Conservation (phyloP, 2,113 vertebrate genomes). For the Lucifuga dentata region DNA sequence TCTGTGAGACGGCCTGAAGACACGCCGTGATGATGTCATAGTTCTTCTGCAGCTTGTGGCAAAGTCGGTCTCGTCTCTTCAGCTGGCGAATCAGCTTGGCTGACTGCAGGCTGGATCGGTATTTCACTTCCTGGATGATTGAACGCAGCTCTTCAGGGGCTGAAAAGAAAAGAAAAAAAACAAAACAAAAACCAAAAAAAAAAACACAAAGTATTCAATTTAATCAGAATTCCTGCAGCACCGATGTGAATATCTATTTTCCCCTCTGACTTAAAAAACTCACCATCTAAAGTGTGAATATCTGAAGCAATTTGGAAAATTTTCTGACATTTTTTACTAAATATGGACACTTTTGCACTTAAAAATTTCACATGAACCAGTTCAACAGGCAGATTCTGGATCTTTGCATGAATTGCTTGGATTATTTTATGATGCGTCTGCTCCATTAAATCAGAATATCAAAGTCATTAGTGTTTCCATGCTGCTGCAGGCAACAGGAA, state of each 20-base stretch:
- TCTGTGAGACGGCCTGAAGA: conserved; percentile 94
- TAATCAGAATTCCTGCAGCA: neutral
- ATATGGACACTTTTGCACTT: too few species aligned
- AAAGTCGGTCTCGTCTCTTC: conserved; percentile 90
- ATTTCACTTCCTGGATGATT: conserved; percentile 89
- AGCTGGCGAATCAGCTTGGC: conserved; percentile 93
- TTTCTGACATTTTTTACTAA: too few species aligned
- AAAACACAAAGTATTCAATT: neutral
- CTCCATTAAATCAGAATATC: conserved; percentile 8
- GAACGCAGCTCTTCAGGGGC: conserved; percentile 85
- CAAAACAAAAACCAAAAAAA: neutral
- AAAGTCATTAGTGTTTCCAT: conserved; percentile 27
- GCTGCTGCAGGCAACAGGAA: conserved; percentile 41
- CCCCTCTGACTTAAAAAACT: too few species aligned
- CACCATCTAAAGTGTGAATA: too few species aligned
- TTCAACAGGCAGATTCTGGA: too few species aligned
- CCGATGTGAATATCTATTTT: too few species aligned
- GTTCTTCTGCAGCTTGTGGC: conserved; percentile 91
- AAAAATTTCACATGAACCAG: too few species aligned
- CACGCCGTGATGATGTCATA: conserved; percentile 94
- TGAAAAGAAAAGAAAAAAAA: conserved; percentile 56
- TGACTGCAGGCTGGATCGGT: conserved; percentile 89
- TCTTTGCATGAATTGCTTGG: too few species aligned
- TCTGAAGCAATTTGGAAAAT: too few species aligned
- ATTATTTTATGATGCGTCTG: neutral